Evolutionary conservation across 92 coral and sea anemone species (phyloP).

Genomic region (Epizoanthus rinbou): DNA sequence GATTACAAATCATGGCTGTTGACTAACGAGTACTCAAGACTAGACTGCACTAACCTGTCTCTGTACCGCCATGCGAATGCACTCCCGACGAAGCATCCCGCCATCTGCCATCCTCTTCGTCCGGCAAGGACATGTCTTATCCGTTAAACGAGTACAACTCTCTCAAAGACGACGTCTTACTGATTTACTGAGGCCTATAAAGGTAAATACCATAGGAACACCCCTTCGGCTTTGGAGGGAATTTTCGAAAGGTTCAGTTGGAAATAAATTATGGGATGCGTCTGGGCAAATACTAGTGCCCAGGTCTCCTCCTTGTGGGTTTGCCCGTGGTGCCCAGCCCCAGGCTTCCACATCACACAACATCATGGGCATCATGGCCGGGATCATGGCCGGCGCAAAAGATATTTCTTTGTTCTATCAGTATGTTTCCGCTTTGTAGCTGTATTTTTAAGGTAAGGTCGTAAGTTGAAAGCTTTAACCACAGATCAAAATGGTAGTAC

Average conservation of each 20-base stretch:
- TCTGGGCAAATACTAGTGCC: slow-evolving; percentile 1
- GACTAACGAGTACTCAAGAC: not conserved
- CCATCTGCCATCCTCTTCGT: slow-evolving; percentile 46
- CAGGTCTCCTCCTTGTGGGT: not conserved
- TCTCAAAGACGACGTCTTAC: slow-evolving; percentile 2
- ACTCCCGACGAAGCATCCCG: not conserved
- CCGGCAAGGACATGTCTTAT: slow-evolving; percentile 33
- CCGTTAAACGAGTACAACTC: not conserved
- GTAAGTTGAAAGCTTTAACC: too few relatives aligned
- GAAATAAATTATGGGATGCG: slow-evolving; percentile 26
- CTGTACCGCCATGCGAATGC: slow-evolving; percentile 16
- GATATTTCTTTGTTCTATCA: too few relatives aligned
- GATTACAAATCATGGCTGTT: not conserved
- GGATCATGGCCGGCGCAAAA: too few relatives aligned
- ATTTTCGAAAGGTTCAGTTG: slow-evolving; percentile 24
- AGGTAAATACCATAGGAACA: slow-evolving; percentile 6
- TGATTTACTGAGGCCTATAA: not conserved
- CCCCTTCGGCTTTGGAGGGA: slow-evolving; percentile 37
- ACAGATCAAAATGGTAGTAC: too few relatives aligned
- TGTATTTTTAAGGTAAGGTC: too few relatives aligned
- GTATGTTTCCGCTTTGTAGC: too few relatives aligned
- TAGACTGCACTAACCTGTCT: slow-evolving; percentile 26
- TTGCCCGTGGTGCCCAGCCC: not conserved
- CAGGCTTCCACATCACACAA: not conserved
- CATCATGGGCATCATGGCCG: too few relatives aligned